Evolutionary conservation across 2,113 vertebrate genomes (phyloP).

Genomic region (Rhadina sibilatrix): DNA sequence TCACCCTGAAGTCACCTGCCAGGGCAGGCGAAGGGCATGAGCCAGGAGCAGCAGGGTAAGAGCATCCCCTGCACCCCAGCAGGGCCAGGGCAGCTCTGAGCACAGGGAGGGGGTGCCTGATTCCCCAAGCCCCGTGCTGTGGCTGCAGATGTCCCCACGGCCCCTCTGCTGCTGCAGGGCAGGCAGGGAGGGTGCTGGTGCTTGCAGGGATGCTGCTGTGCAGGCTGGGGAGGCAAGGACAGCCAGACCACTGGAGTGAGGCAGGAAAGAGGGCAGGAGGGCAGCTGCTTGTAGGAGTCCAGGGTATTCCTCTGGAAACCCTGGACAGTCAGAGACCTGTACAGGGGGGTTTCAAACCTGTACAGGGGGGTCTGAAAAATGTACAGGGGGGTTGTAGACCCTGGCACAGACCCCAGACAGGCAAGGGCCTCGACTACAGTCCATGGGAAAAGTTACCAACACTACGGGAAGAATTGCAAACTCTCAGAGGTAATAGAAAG

Average conservation of each 20-base stretch:
- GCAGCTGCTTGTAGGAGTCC: too few species aligned
- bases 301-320: too few species aligned
- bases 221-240: not conserved
- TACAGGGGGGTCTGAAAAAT: too few species aligned
- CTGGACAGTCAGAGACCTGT: too few species aligned
- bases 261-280: not conserved
- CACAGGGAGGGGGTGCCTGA: not conserved
- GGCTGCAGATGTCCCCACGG: not conserved
- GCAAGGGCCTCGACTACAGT: too few species aligned
- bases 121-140: not conserved
- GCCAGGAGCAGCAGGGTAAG: not conserved
- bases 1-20: not conserved
- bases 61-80: not conserved
- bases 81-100: not conserved
- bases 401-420: too few species aligned
- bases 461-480: too few species aligned
- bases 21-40: not conserved
- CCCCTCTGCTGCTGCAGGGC: not conserved
- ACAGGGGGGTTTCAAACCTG: too few species aligned
- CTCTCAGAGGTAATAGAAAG: too few species aligned
- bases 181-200: not conserved
- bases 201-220: not conserved
- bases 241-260: accelerated
- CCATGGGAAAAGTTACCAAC: too few species aligned
- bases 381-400: too few species aligned